Conservation (phyloP, 2,113 vertebrate species). For the Dinomys branickii region DNA sequence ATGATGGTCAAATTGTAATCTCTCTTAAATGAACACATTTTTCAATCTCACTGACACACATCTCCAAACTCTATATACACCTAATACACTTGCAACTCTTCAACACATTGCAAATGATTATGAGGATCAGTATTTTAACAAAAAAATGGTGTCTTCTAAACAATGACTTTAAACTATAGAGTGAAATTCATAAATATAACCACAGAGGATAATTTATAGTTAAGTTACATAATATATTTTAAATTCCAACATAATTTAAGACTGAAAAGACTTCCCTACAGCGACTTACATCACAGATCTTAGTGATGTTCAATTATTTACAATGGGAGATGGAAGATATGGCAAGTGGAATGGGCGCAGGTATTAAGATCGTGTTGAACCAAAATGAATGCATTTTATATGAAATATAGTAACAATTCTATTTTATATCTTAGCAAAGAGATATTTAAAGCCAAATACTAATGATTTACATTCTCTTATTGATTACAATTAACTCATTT, state of each 20-base stretch:
- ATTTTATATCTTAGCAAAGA: slow-evolving; percentile 1
- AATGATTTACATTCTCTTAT: neutral
- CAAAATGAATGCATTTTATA: neutral
- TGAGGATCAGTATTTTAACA: neutral
- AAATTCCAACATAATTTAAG: neutral
- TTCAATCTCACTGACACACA: neutral
- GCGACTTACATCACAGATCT: neutral
- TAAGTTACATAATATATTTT: neutral
- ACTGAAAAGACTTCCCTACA: neutral
- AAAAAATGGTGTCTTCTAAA: slow-evolving; percentile 7
- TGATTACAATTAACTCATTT: slow-evolving; percentile 7
- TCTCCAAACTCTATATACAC: neutral
- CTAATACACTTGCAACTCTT: neutral
- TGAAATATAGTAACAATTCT: slow-evolving; percentile 1
- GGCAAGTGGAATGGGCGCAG: neutral
- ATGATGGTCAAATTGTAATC: neutral
- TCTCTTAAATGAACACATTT: neutral
- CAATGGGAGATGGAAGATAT: neutral
- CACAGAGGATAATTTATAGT: neutral
- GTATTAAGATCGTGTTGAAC: neutral
- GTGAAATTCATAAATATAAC: neutral
- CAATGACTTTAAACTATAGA: neutral
- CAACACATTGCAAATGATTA: neutral
- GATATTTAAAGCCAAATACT: neutral
- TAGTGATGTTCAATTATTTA: neutral